phyloP scores from a whole-genome alignment of 2,113 vertebrate genomes.

The Phyllopteryx taeniolatus region DNA sequence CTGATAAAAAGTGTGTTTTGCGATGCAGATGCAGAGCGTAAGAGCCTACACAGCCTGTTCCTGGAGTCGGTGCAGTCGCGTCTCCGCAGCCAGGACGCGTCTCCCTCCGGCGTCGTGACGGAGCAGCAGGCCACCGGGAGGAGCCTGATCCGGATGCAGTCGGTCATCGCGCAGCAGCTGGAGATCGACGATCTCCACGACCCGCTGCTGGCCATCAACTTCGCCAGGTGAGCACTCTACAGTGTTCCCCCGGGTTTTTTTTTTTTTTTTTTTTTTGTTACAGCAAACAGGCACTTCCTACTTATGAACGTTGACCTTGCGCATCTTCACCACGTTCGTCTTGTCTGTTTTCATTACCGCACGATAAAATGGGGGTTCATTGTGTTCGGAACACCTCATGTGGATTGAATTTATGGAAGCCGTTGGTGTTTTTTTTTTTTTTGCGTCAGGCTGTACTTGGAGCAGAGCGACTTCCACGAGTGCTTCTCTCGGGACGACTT shows the following conservation, averaged over 20 bases:
- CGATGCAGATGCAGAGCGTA: constrained; percentile 86
- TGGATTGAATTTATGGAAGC: too few species aligned
- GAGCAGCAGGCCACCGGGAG: constrained; percentile 83
- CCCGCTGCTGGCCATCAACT: constrained; percentile 91
- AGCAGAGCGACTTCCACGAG: constrained; percentile 92
- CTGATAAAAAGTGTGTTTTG: background rate
- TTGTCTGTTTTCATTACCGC: too few species aligned
- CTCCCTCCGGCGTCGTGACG: constrained; percentile 67
- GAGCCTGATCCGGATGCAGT: constrained; percentile 91
- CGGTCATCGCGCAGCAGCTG: constrained; percentile 86
- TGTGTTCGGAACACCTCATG: too few species aligned
- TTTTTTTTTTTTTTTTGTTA: too few species aligned
- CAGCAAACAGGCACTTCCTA: too few species aligned
- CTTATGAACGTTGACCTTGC: too few species aligned
- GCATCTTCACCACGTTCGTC: too few species aligned
- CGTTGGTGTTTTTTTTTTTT: too few species aligned
- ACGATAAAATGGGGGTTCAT: too few species aligned
- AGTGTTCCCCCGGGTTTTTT: background rate
- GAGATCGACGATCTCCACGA: constrained; percentile 86
- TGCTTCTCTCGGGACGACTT: constrained; percentile 86
- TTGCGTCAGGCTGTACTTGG: constrained; percentile 83
- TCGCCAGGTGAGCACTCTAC: constrained; percentile 81
- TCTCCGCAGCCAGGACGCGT: constrained; percentile 82
- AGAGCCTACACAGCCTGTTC: constrained; percentile 88
- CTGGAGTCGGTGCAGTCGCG: constrained; percentile 91